phyloP scores from a whole-genome alignment of 2,113 vertebrate genomes.

The Gymnorhina tibicen region DNA sequence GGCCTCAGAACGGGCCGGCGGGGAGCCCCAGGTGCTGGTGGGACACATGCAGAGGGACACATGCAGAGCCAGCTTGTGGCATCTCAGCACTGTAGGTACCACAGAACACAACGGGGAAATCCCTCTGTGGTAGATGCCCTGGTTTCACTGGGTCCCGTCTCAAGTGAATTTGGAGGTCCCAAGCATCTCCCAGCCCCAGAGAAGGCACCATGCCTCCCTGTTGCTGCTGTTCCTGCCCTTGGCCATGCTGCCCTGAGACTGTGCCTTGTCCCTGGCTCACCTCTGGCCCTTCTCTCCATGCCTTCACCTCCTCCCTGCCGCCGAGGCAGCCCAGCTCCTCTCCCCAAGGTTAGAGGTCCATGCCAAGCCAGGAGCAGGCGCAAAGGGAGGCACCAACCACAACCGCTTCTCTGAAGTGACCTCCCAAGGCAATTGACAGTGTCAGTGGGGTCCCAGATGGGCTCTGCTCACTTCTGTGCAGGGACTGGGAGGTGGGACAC shows the following conservation, averaged over 20 bases:
- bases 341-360: not conserved
- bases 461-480: not conserved
- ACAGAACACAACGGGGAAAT: not conserved
- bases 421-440: not conserved
- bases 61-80: not conserved
- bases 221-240: not conserved
- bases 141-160: not conserved
- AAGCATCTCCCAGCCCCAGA: not conserved
- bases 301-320: not conserved
- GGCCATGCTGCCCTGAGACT: not conserved
- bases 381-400: not conserved
- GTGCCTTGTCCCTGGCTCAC: not conserved
- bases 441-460: fast-evolving
- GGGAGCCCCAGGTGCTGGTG: not conserved
- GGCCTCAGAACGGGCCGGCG: not conserved
- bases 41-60: not conserved
- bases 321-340: not conserved
- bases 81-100: not conserved
- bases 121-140: not conserved
- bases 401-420: not conserved
- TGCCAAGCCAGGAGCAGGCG: not conserved
- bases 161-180: not conserved
- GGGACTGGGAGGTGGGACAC: not conserved
- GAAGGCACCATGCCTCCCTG: not conserved
- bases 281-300: not conserved